Conservation (phyloP, 2,797 vertebrate genomes). For the Hydrocynus forskahlii region DNA sequence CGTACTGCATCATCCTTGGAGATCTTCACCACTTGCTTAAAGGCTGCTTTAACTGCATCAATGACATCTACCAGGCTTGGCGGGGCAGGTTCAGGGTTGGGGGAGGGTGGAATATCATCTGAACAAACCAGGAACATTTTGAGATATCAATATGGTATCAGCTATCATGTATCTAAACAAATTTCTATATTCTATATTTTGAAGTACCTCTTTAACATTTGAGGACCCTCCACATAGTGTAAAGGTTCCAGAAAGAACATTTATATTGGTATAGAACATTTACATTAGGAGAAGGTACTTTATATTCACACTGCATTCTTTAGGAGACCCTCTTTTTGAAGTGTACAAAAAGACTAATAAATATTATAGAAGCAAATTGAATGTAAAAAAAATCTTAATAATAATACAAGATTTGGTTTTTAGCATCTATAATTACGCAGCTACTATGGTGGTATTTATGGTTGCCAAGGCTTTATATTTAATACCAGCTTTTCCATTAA, state of each 20-base stretch:
- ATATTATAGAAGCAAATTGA: too few relatives aligned
- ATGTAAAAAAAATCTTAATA: too few relatives aligned
- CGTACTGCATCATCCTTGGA: conserved; percentile 69
- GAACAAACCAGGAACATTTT: conserved; percentile 12
- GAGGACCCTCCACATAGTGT: background rate
- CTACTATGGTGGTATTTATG: too few relatives aligned
- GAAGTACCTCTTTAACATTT: too few relatives aligned
- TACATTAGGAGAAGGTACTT: background rate
- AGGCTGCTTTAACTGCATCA: conserved; percentile 73
- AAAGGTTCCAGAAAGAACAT: background rate
- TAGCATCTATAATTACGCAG: background rate
- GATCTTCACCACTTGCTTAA: conserved; percentile 67
- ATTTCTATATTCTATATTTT: too few relatives aligned
- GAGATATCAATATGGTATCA: background rate
- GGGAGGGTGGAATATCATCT: conserved; percentile 31
- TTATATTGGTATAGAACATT: background rate
- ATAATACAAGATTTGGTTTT: too few relatives aligned
- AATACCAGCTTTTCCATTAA: too few relatives aligned
- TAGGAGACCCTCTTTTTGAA: too few relatives aligned
- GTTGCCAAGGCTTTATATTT: too few relatives aligned
- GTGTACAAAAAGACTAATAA: too few relatives aligned
- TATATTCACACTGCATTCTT: background rate
- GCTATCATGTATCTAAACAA: too few relatives aligned
- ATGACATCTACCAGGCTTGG: conserved; percentile 73
- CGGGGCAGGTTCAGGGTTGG: conserved; percentile 57